Percentiles rank a stretch among this genome's conserved stretches.
These are phyloP conservation scores for Hydriomena furcata DNA, from an alignment of 2,888 invertebrate genomes.

Conservation along the genomic window DNA sequence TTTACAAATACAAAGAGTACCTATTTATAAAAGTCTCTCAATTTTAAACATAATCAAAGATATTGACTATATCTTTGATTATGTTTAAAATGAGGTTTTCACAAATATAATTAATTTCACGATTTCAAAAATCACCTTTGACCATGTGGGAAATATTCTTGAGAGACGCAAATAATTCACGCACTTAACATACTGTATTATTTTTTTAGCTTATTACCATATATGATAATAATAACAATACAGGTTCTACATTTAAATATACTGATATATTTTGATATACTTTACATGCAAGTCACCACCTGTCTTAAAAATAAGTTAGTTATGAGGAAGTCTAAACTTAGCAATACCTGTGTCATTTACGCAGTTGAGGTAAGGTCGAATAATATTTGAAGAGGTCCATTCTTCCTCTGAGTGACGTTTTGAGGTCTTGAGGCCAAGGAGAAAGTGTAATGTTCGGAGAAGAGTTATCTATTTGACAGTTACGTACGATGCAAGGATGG, in stretches of 20 bases:
- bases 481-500: neutral
- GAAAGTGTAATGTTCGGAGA: constrained; percentile 29
- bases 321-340: constrained; percentile 29
- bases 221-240: constrained; percentile 7
- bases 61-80: no score
- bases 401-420: constrained; percentile 10
- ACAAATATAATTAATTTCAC: no score
- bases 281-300: constrained; percentile 11
- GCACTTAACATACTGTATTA: neutral
- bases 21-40: no score
- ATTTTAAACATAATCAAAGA: no score
- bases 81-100: no score
- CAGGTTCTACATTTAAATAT: constrained; percentile 20
- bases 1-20: no score
- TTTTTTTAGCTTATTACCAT: constrained; percentile 11
- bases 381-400: constrained; percentile 29
- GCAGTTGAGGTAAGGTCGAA: constrained; percentile 30
- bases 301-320: constrained; percentile 12
- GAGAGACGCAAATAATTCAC: neutral
- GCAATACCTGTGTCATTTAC: constrained; percentile 20
- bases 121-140: no score
- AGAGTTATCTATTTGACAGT: constrained; percentile 2
- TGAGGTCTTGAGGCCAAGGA: constrained; percentile 16
- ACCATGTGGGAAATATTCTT: constrained; percentile 1
- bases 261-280: constrained; percentile 20